Evolutionary conservation across 2,797 vertebrate species (phyloP).

Genomic region (Rhinatrema bivittatum): DNA sequence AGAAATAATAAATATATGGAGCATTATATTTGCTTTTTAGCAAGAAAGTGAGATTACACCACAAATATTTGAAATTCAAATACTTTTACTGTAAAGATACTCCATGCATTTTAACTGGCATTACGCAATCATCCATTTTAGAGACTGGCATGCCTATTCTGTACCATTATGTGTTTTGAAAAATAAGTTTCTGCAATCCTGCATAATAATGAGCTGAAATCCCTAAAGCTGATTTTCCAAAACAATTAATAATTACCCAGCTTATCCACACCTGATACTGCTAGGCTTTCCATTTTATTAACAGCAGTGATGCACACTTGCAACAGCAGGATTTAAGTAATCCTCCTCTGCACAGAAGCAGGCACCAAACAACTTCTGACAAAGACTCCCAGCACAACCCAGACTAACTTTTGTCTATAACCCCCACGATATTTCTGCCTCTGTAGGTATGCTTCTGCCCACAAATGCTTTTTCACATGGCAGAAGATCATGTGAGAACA

Average conservation of each 20-base stretch:
- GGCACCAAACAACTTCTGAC: conserved; percentile 14
- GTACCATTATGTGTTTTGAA: background rate
- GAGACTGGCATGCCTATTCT: background rate
- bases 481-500: conserved; percentile 27
- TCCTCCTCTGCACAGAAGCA: conserved; percentile 11
- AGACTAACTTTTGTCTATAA: conserved; percentile 23
- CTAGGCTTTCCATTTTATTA: conserved; percentile 10
- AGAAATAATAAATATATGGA: no score
- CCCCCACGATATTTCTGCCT: conserved; percentile 11
- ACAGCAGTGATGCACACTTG: no score
- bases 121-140: conserved; percentile 1
- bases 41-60: no score
- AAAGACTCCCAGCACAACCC: conserved; percentile 19
- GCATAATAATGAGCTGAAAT: conserved; percentile 1
- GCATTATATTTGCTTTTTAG: no score
- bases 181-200: conserved; percentile 15
- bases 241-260: conserved; percentile 11
- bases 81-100: background rate
- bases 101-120: background rate
- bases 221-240: conserved; percentile 9
- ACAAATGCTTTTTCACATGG: conserved; percentile 17
- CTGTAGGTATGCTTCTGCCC: background rate
- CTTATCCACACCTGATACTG: conserved; percentile 16
- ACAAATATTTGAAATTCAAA: background rate
- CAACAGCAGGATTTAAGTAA: conserved; percentile 14